Evolutionary conservation across 2,888 invertebrate genomes (phyloP).

Genomic region (Diloba caeruleocephala): DNA sequence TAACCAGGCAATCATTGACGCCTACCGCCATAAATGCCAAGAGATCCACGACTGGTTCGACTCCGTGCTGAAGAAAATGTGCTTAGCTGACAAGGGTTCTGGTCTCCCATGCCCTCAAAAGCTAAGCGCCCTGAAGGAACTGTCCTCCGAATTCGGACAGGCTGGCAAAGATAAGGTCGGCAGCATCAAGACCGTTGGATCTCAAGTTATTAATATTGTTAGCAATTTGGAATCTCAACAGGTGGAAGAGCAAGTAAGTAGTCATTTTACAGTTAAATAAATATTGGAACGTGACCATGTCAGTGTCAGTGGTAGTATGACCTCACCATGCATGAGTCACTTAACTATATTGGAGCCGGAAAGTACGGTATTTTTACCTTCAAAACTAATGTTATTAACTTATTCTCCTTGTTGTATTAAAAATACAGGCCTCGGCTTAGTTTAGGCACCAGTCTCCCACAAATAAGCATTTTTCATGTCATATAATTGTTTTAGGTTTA

Average conservation of each 20-base stretch:
- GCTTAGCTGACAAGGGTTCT: slow-evolving; percentile 95
- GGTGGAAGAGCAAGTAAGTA: slow-evolving; percentile 94
- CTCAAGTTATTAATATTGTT: slow-evolving; percentile 93
- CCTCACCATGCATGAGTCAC: slow-evolving; percentile 27
- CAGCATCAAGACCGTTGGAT: slow-evolving; percentile 91
- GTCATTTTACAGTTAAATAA: slow-evolving; percentile 22
- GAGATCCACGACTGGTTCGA: slow-evolving; percentile 95
- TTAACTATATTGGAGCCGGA: slow-evolving; percentile 12
- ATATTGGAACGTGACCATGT: slow-evolving; percentile 18
- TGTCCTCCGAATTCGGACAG: slow-evolving; percentile 93
- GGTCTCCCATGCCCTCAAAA: slow-evolving; percentile 95
- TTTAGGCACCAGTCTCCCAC: no score
- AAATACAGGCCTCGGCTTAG: no score
- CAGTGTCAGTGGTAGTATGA: slow-evolving; percentile 11
- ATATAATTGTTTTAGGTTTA: no score
- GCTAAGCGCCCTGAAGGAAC: slow-evolving; percentile 92
- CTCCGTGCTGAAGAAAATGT: slow-evolving; percentile 93
- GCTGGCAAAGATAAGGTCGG: slow-evolving; percentile 92
- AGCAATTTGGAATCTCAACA: slow-evolving; percentile 97
- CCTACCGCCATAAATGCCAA: slow-evolving; percentile 92
- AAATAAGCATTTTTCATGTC: no score
- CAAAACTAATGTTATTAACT: neutral
- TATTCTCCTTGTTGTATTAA: slow-evolving; percentile 2
- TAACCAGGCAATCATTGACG: slow-evolving; percentile 93
- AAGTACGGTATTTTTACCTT: slow-evolving; percentile 18